Evolutionary conservation across 2,113 vertebrate species (phyloP).

Genomic region (Dicerorhinus sumatrensis): DNA sequence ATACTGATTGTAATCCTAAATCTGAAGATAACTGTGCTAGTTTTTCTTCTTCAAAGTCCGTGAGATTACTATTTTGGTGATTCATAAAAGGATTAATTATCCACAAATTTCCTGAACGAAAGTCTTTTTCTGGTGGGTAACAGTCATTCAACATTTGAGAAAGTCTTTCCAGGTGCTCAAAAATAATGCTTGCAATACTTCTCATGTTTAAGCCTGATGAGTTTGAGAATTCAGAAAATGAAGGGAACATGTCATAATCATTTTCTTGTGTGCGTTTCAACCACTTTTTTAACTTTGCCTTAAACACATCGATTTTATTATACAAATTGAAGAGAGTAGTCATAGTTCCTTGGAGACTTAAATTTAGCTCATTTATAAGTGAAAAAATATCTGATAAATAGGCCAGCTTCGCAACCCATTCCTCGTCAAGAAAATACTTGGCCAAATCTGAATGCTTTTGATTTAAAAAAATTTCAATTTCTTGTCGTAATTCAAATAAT

Average conservation of each 20-base stretch:
- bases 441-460: conserved; percentile 79
- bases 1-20: conserved; percentile 65
- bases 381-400: conserved; percentile 83
- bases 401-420: conserved; percentile 80
- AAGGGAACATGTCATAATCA: conserved; percentile 77
- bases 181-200: conserved; percentile 39
- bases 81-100: conserved; percentile 70
- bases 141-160: conserved; percentile 70
- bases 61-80: conserved; percentile 68
- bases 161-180: conserved; percentile 76
- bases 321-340: conserved; percentile 77
- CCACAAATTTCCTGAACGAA: conserved; percentile 76
- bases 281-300: conserved; percentile 77
- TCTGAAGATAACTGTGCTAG: conserved; percentile 71
- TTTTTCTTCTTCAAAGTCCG: conserved; percentile 69
- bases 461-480: conserved; percentile 81
- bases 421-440: conserved; percentile 73
- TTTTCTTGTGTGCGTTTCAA: conserved; percentile 67
- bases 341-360: conserved; percentile 79
- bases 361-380: conserved; percentile 77
- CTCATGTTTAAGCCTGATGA: conserved; percentile 60
- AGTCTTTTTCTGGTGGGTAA: conserved; percentile 70
- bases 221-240: conserved; percentile 74
- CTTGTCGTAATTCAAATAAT: conserved; percentile 79
- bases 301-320: conserved; percentile 76